Percentiles rank a stretch among this genome's conserved stretches.
These are phyloP conservation scores for Scaptomyza graminum DNA, from an alignment of 1,140 invertebrate species.

Conservation along the genomic window DNA sequence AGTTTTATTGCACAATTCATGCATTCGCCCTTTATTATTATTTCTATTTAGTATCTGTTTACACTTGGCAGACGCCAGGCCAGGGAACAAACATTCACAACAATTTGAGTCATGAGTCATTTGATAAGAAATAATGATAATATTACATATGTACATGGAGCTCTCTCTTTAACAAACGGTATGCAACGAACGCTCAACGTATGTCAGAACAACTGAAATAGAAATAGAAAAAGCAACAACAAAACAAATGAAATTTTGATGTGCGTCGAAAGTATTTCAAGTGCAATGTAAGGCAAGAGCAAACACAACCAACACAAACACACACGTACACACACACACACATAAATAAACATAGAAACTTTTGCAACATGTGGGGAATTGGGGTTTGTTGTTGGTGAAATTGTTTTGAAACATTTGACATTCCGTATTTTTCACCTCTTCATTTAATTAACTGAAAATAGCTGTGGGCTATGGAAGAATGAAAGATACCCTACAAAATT, in stretches of 20 bases:
- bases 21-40: constrained; percentile 13
- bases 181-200: constrained; percentile 25
- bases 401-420: constrained; percentile 58
- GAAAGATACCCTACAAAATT: constrained; percentile 15
- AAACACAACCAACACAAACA: constrained; percentile 27
- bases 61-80: constrained; percentile 13
- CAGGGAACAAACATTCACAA: not conserved
- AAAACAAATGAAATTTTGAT: constrained; percentile 33
- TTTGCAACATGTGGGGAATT: constrained; percentile 31
- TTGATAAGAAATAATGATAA: constrained; percentile 68
- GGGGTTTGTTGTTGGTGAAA: constrained; percentile 23
- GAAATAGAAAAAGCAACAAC: constrained; percentile 12
- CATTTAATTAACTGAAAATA: constrained; percentile 38
- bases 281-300: constrained; percentile 56
- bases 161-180: constrained; percentile 25
- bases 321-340: constrained; percentile 5
- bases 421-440: constrained; percentile 39
- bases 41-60: constrained; percentile 23
- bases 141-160: constrained; percentile 16
- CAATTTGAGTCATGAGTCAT: constrained; percentile 51
- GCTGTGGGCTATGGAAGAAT: not conserved
- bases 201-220: constrained; percentile 10
- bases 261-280: constrained; percentile 61
- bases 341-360: constrained; percentile 1
- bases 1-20: constrained; percentile 65